phyloP scores from a whole-genome alignment of 2,797 vertebrate species.

The Sebastes iracundus region DNA sequence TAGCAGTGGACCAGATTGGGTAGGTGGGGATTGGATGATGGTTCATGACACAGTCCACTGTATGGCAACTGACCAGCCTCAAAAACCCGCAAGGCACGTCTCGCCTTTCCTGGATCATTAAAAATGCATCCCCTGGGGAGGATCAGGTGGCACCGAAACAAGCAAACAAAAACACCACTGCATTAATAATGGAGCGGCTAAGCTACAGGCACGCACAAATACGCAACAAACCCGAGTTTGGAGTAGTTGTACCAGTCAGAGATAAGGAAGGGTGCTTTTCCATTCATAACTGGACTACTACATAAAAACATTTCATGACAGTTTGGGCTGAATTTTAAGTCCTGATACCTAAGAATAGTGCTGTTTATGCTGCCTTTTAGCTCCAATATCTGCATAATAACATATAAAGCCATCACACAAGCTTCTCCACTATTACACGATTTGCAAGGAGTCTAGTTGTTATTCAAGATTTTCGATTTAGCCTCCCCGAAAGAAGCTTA shows the following conservation, averaged over 20 bases:
- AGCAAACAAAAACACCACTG: conserved; percentile 75
- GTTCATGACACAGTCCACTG: conserved; percentile 33
- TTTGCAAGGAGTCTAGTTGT: conserved; percentile 2
- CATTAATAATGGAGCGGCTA: conserved; percentile 75
- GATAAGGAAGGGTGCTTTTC: background rate
- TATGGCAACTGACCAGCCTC: conserved; percentile 41
- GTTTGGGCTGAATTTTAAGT: background rate
- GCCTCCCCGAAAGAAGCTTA: conserved; percentile 39
- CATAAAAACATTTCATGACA: background rate
- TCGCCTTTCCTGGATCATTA: conserved; percentile 77
- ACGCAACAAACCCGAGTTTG: background rate
- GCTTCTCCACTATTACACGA: background rate
- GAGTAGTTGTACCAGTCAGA: conserved; percentile 22
- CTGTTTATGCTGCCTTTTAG: background rate
- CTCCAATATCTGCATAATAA: background rate
- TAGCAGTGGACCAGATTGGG: conserved; percentile 32
- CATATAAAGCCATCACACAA: background rate
- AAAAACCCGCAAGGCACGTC: conserved; percentile 49
- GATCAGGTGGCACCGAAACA: conserved; percentile 75
- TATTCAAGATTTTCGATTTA: conserved; percentile 19
- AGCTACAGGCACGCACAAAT: conserved; percentile 22
- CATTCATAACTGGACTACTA: background rate
- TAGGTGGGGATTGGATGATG: conserved; percentile 5
- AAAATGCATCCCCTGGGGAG: conserved; percentile 73
- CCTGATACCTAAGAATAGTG: background rate